Conservation (phyloP, 2,113 vertebrate species). For the Hiodon alosoides region DNA sequence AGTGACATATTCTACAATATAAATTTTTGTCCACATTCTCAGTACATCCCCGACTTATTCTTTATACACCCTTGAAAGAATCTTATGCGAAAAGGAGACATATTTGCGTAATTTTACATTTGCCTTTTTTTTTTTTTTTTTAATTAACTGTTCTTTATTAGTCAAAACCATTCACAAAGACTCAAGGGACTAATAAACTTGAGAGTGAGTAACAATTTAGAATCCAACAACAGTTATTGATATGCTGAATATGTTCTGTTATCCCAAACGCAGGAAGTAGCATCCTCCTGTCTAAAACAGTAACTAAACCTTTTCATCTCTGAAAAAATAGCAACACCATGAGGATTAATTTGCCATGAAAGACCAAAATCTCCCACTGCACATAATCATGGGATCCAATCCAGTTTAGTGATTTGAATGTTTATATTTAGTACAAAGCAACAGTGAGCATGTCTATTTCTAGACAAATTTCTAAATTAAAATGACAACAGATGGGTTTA, state of each 20-base stretch:
- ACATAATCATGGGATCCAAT: not conserved
- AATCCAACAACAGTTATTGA: too few relatives aligned
- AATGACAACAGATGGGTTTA: constrained; percentile 5
- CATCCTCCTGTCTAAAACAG: constrained; percentile 8
- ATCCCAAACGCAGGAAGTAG: constrained; percentile 3
- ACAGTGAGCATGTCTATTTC: not conserved
- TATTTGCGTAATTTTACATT: not conserved
- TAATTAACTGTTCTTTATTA: too few relatives aligned
- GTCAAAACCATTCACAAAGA: not conserved
- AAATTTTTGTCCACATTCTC: not conserved
- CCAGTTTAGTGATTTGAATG: not conserved
- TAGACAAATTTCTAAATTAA: constrained; percentile 6
- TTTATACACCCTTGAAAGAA: not conserved
- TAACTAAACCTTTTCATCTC: not conserved
- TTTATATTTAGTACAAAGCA: constrained; percentile 1
- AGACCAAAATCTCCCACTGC: not conserved
- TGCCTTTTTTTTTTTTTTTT: too few relatives aligned
- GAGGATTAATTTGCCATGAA: constrained; percentile 5
- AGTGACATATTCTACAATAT: constrained; percentile 6
- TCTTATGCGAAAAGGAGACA: not conserved
- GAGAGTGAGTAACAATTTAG: too few relatives aligned
- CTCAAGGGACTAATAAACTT: not conserved
- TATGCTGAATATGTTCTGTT: not conserved
- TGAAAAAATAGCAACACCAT: not conserved
- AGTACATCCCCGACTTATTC: constrained; percentile 4